Base-by-base conservation (phyloP, 1,140 invertebrate species). In the Aphaenogaster rudis region DNA sequence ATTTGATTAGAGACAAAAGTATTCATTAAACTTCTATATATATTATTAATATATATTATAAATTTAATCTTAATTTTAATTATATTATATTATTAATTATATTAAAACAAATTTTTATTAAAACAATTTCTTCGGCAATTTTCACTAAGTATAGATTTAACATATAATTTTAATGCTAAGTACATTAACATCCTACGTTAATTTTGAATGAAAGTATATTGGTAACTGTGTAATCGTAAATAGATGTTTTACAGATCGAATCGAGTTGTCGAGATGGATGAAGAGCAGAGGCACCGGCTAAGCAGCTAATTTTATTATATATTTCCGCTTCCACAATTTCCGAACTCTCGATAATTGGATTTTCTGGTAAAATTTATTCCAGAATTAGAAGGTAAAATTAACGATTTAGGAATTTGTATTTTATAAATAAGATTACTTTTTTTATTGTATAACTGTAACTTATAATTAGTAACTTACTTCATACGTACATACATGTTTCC, bases 261-360 rank as follows among this genome's bases (percentile, higher is more conserved):
- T 72, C 7, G 39, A 88, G 48, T 77, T 64, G 69, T 64, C 57
- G 86, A 61, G 45, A 77, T 76, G 42, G 69, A 86, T 71, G 61
- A 86, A 88, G 61, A 89, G 42, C 36, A 66, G 72, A 77, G 61
- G 63, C 57, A 72, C 66, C 28, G 78, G 86, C 28, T 88, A 91
- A 92, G 84, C 90, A 91, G 82, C 72, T 92, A 92, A 91, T 93
- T 93, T 92, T 84, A 63, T 80, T 90, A 80, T 88, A 90, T 91
- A 90, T 91, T 92, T 90, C 71, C 88, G 86, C 86, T 89, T 72
- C 69, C 78, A 67, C 72, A 84, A 67, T 86, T 86, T 87, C 52
- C 50, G 52, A 92, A 86, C 54, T 92, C 88, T 86, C 80, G 80
- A 92, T 93, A 92, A 93, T 92, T 91, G 91, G 89, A 92, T 93